A percentile compares a stretch with the other conserved stretches of the same genome.
phyloP scores from a whole-genome alignment of 2,797 vertebrate genomes.

The Diceros bicornis region DNA sequence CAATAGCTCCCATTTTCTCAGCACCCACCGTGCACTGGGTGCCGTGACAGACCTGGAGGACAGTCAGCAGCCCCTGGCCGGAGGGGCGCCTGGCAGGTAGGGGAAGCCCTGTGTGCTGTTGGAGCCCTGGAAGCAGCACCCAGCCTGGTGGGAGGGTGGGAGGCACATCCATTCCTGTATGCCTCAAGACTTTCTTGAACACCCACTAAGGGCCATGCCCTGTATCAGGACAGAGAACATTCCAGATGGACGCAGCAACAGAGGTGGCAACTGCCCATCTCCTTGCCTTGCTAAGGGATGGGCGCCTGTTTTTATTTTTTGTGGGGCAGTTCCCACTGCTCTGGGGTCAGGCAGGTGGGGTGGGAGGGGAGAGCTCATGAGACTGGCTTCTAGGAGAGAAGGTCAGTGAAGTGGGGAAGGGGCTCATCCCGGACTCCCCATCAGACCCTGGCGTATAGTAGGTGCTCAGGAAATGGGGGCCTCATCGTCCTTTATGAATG shows the following conservation, averaged over 20 bases:
- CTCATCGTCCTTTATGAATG: rapidly evolving
- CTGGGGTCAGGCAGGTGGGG: not conserved
- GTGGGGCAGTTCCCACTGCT: not conserved
- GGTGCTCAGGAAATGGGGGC: not conserved
- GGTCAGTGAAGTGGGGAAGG: not conserved
- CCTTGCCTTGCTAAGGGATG: not conserved
- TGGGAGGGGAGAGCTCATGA: not conserved
- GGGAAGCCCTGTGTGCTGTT: not conserved
- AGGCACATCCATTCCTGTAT: not conserved
- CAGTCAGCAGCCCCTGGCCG: rapidly evolving
- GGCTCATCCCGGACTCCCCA: not conserved
- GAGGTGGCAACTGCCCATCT: not conserved
- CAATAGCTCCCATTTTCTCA: not conserved
- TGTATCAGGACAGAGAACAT: not conserved
- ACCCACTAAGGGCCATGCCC: not conserved
- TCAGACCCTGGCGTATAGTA: not conserved
- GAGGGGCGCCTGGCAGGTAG: rapidly evolving
- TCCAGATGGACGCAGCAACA: not conserved
- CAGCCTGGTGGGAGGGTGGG: not conserved
- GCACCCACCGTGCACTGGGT: rapidly evolving
- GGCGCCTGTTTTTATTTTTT: not conserved
- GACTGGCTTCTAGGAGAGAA: not conserved
- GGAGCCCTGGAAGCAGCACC: not conserved
- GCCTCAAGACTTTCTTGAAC: not conserved
- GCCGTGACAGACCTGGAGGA: not conserved